Evolutionary conservation across 2,113 vertebrate genomes (phyloP).

Genomic region (Glareola pratincola): DNA sequence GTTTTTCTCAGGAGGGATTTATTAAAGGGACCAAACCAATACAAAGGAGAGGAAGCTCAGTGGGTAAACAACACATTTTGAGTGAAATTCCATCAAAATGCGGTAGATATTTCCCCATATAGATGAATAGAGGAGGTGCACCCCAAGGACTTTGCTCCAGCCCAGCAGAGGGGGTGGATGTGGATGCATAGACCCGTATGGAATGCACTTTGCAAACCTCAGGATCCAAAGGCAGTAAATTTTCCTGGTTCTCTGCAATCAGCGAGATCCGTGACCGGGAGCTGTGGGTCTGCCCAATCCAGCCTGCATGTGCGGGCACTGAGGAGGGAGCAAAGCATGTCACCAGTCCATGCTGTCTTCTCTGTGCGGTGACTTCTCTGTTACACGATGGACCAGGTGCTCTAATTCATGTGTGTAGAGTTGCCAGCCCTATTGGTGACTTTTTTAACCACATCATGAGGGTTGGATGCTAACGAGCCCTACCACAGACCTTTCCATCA

Average conservation of each 20-base stretch:
- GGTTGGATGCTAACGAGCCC: fast-evolving
- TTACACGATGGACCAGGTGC: neutral
- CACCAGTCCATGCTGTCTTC: neutral
- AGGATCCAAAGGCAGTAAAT: neutral
- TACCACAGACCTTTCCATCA: neutral
- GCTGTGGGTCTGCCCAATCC: neutral
- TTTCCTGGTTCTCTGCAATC: neutral
- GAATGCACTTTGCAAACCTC: neutral
- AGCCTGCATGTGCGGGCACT: neutral
- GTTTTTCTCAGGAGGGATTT: neutral
- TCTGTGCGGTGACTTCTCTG: neutral
- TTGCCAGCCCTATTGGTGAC: neutral
- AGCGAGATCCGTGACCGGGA: neutral
- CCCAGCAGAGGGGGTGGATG: neutral
- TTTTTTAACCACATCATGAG: neutral
- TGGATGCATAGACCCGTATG: neutral
- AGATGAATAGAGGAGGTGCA: neutral
- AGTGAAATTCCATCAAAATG: neutral
- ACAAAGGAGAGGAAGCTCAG: neutral
- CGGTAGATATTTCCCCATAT: neutral
- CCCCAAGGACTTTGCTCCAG: neutral
- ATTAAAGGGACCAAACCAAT: neutral
- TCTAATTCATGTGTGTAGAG: neutral
- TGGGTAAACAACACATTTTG: neutral
- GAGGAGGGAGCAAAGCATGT: neutral